A percentile compares a stretch with the other conserved stretches of the same genome.
phyloP scores from a whole-genome alignment of 30 jellyfish, hydroid and myxozoan genomes.

The Chrysaora quinquecirrha region DNA sequence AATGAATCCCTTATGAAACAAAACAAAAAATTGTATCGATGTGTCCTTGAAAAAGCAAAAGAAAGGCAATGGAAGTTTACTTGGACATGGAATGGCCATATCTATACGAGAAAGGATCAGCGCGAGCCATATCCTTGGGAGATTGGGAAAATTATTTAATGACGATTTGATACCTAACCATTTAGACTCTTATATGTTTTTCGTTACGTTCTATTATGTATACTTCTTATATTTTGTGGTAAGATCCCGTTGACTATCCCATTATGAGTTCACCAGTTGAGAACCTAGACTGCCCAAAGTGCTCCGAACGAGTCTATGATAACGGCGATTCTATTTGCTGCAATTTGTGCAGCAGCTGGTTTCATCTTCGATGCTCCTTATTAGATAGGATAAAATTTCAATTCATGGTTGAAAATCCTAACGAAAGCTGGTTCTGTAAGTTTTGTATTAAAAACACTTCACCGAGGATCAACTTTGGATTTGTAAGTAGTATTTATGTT shows the following conservation, averaged over 20 bases:
- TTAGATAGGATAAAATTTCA: not conserved
- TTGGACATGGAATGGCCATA: constrained; percentile 9
- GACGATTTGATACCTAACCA: not conserved
- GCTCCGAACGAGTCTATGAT: constrained; percentile 1
- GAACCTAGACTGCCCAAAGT: not conserved
- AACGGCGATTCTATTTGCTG: not conserved
- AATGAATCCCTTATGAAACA: constrained; percentile 1
- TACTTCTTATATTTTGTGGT: not conserved
- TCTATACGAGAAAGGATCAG: not conserved
- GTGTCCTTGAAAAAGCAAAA: not conserved
- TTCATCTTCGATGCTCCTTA: not conserved
- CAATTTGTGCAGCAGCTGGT: not conserved
- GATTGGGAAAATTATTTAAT: not conserved
- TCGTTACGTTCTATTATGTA: not conserved
- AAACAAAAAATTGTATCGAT: not conserved
- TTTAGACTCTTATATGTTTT: not conserved
- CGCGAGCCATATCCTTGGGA: not conserved
- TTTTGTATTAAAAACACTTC: not conserved
- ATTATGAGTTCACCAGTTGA: not conserved
- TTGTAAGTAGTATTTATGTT: no score
- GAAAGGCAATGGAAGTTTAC: not conserved
- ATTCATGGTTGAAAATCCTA: not conserved
- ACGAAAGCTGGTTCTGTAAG: not conserved
- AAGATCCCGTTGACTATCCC: not conserved
- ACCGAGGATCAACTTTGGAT: no score